These are phyloP conservation scores for Ernsta delagoae DNA, from an alignment of 2,888 invertebrate genomes.

Conservation along the genomic window DNA sequence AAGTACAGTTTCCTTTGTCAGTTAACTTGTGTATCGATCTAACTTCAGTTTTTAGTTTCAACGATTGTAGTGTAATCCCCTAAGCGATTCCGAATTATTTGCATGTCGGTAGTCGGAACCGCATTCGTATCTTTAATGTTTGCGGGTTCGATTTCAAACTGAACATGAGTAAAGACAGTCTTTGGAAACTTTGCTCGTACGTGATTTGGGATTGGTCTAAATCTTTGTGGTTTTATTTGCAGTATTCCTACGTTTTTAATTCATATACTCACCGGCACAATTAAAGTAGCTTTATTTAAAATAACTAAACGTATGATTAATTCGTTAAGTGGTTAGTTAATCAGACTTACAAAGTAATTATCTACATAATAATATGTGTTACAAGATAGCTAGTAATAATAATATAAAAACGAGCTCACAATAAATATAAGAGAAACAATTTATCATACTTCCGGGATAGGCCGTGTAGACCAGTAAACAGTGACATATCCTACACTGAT, in stretches of 20 bases:
- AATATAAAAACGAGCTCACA: too few relatives aligned
- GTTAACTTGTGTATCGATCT: conserved; percentile 5
- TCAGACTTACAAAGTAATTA: too few relatives aligned
- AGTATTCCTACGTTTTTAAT: neutral
- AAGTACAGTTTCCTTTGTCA: conserved; percentile 1
- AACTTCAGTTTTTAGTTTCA: conserved; percentile 26
- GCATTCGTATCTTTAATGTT: conserved; percentile 23
- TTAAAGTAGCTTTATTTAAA: neutral
- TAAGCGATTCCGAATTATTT: conserved; percentile 29
- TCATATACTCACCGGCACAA: too few relatives aligned
- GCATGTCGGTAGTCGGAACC: conserved; percentile 15
- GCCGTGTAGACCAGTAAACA: too few relatives aligned
- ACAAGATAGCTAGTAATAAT: too few relatives aligned
- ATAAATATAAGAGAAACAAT: too few relatives aligned
- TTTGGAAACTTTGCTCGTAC: conserved; percentile 7
- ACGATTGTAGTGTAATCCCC: conserved; percentile 20
- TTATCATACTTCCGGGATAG: too few relatives aligned
- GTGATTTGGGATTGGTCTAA: neutral
- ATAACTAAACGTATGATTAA: neutral
- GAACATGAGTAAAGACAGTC: conserved; percentile 6
- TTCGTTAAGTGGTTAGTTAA: too few relatives aligned
- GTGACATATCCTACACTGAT: too few relatives aligned
- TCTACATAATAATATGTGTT: too few relatives aligned
- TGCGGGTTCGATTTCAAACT: conserved; percentile 12
- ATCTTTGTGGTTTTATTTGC: conserved; percentile 1